Conservation (phyloP, 2,113 vertebrate species). For the Piprites chloris region DNA sequence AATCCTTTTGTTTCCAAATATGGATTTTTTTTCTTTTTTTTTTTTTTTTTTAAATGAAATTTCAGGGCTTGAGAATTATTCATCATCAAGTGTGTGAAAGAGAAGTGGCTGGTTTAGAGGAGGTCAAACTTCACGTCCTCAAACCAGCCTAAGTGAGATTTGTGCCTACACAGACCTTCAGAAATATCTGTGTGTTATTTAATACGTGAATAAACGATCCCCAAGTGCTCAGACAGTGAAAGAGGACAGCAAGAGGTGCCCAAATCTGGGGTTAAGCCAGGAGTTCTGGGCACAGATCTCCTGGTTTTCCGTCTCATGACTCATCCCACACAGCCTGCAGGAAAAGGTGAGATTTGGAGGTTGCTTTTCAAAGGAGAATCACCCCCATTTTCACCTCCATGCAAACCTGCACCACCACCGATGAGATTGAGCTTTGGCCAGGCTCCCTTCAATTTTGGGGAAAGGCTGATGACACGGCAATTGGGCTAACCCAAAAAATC, state of each 20-base stretch:
- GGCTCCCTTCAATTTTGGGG: accelerated
- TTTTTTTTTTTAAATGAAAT: not conserved
- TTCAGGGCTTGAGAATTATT: not conserved
- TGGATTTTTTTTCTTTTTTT: not conserved
- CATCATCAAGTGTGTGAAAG: not conserved
- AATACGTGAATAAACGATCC: not conserved
- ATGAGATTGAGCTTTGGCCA: not conserved
- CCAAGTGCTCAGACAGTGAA: not conserved
- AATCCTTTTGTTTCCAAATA: not conserved
- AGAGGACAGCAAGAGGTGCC: not conserved
- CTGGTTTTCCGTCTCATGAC: not conserved
- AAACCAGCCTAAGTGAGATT: not conserved
- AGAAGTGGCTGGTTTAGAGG: not conserved
- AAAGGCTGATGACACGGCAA: not conserved
- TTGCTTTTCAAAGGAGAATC: not conserved
- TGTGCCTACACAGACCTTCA: not conserved
- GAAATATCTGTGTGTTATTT: not conserved
- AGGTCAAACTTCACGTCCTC: not conserved
- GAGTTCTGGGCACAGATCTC: not conserved
- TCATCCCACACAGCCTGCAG: not conserved
- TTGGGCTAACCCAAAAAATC: accelerated
- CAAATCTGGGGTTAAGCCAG: not conserved
- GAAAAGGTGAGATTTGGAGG: not conserved
- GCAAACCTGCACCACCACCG: not conserved
- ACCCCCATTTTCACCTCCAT: not conserved